phyloP scores from a whole-genome alignment of 1,140 invertebrate genomes.

The Glossosoma conforme region DNA sequence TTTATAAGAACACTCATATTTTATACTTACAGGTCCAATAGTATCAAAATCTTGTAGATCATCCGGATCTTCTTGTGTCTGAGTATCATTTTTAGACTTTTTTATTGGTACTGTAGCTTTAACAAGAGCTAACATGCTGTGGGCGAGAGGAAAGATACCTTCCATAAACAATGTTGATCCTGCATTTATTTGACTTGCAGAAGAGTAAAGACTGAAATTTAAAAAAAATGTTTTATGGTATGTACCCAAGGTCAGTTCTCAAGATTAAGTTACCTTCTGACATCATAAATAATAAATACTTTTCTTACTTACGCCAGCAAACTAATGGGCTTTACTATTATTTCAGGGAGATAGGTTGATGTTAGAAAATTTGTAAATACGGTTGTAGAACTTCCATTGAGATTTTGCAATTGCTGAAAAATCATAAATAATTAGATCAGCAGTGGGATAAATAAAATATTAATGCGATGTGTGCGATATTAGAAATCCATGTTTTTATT shows the following conservation, averaged over 20 bases:
- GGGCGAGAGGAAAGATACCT: conserved; percentile 53
- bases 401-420: too few species aligned
- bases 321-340: conserved; percentile 47
- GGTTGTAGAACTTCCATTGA: conserved; percentile 22
- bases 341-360: conserved; percentile 44
- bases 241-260: too few species aligned
- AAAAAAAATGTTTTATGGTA: too few species aligned
- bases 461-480: too few species aligned
- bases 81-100: conserved; percentile 10
- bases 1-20: background rate
- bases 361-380: conserved; percentile 38
- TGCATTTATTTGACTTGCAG: conserved; percentile 48
- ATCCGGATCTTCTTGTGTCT: background rate
- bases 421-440: too few species aligned
- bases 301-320: conserved; percentile 48
- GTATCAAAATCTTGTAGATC: conserved; percentile 21
- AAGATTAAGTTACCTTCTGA: too few species aligned
- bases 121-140: conserved; percentile 57
- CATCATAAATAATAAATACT: too few species aligned
- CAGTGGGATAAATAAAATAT: too few species aligned
- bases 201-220: conserved; percentile 52
- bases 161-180: conserved; percentile 55
- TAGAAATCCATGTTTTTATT: too few species aligned
- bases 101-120: conserved; percentile 59
- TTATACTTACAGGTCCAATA: conserved; percentile 24